Evolutionary conservation across 2,888 invertebrate species (phyloP).

Genomic region (Caenorhabditis panamensis): DNA sequence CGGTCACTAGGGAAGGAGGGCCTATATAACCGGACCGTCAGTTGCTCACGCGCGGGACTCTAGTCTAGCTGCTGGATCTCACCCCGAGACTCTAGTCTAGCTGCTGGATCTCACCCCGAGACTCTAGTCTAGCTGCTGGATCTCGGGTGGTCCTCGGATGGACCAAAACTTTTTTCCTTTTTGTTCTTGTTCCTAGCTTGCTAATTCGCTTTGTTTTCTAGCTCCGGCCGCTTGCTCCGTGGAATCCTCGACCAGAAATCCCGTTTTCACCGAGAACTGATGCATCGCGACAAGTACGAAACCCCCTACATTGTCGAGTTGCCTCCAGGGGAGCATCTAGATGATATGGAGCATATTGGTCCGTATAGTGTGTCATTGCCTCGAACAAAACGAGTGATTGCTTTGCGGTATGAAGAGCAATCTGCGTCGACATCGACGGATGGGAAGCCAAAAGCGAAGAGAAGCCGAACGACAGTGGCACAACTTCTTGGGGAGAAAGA

Average conservation of each 20-base stretch:
- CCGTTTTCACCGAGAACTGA: conserved; percentile 25
- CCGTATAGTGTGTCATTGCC: conserved; percentile 45
- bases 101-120: no score
- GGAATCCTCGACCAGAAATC: conserved; percentile 44
- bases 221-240: conserved; percentile 21
- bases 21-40: no score
- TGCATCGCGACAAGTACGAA: conserved; percentile 28
- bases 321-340: conserved; percentile 39
- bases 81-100: no score
- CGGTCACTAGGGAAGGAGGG: no score
- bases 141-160: no score
- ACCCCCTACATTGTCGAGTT: conserved; percentile 53
- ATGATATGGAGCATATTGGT: conserved; percentile 19
- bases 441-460: conserved; percentile 1
- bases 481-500: conserved; percentile 54
- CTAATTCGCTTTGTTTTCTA: no score
- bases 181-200: no score
- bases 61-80: no score
- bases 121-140: no score
- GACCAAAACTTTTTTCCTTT: no score
- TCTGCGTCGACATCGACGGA: conserved; percentile 34
- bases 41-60: no score
- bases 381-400: conserved; percentile 33
- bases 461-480: conserved; percentile 40
- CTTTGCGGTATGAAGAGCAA: conserved; percentile 37